phyloP scores from a whole-genome alignment of 1,140 invertebrate genomes.

The Halotydeus destructor region DNA sequence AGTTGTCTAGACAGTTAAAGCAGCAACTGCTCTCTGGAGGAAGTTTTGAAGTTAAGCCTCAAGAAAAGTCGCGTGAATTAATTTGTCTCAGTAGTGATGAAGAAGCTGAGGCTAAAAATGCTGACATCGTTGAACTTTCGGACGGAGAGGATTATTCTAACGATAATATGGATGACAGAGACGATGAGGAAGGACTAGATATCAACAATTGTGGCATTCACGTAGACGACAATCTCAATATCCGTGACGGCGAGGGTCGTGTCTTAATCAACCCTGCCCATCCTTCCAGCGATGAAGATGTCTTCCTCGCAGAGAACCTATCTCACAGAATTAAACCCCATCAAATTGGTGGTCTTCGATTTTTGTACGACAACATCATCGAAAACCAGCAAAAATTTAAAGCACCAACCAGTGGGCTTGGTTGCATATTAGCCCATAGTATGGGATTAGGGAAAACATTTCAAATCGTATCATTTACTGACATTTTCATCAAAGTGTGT shows the following conservation, averaged over 20 bases:
- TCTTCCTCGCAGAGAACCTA: conserved; percentile 81
- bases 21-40: conserved; percentile 14
- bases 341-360: conserved; percentile 82
- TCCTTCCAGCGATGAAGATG: conserved; percentile 69
- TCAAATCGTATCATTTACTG: conserved; percentile 69
- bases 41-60: too few relatives aligned
- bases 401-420: conserved; percentile 80
- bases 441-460: conserved; percentile 39
- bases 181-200: conserved; percentile 39
- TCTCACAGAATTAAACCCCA: conserved; percentile 38
- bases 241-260: conserved; percentile 69
- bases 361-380: conserved; percentile 88
- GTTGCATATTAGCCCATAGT: conserved; percentile 84
- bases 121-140: conserved; percentile 11
- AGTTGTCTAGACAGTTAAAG: conserved; percentile 16
- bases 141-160: conserved; percentile 17
- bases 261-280: conserved; percentile 92
- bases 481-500: too few relatives aligned
- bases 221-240: conserved; percentile 48
- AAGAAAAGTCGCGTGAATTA: too few relatives aligned
- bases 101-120: conserved; percentile 11
- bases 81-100: conserved; percentile 18
- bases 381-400: conserved; percentile 70
- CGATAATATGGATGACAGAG: conserved; percentile 35
- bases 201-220: conserved; percentile 26